Evolutionary conservation across 2,113 vertebrate species (phyloP), one percentile per base, ranked within the genome.

Genomic region (Dermatemys mawii): DNA sequence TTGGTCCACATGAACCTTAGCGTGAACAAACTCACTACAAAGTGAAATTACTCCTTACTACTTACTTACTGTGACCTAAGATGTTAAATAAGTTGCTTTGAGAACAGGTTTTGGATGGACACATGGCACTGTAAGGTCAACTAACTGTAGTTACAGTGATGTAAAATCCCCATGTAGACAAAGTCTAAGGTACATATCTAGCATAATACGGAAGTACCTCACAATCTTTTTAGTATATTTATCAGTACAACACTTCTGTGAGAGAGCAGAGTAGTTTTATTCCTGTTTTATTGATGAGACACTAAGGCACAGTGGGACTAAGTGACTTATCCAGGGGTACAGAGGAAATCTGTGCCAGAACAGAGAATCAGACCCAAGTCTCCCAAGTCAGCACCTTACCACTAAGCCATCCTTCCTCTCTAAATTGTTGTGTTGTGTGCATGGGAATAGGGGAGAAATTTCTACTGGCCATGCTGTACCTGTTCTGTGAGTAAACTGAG

Each of bases 251-350:
- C 19, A 75, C 11, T 44, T 22, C 70, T 44, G 21, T 75, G 70
- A 75, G 22, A 26, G n/a, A 75, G 22, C 70, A 75, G 41, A 75
- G 70, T 44, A 44, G n/a, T 75, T 26, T 75, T 75, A 75, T 75
- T 75, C 41, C 70, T 24, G 38, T 41, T 75, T 41, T 44, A 73
- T 29, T 79, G 60, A 17, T 67, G 16, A 67, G 60, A 16, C 67
- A 90, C 89, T 86, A 90, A 95, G 89, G 41, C 50, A 88, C 50
- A 54, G 29, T 83, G 46, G 29, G 57, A 63, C 11, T 44, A 44
- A 5, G 2, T 75, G 11, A 75, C 70, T 41, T 44, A 22, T 22
- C 70, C n/a, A 73, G 14, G 21, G 21, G 41, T n/a, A 73, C 38
- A 27, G 70, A 75, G 60, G 16, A 67, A 75, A 44, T 75, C 70